A percentile compares a stretch with the other conserved stretches of the same genome.
phyloP scores from a whole-genome alignment of 2,797 vertebrate genomes.

The Fringilla coelebs region DNA sequence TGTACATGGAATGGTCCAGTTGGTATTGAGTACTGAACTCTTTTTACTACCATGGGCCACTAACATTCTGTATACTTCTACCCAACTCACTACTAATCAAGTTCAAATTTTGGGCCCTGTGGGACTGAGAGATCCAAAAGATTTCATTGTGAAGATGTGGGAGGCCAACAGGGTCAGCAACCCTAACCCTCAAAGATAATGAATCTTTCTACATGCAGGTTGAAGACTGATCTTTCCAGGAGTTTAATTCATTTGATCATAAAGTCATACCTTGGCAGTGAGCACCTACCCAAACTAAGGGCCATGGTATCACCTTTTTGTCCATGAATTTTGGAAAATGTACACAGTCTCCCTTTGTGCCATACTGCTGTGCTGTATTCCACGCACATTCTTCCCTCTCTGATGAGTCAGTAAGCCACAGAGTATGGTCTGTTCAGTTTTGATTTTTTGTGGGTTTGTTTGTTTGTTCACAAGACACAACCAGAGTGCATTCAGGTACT shows the following conservation, averaged over 20 bases:
- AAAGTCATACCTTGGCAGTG: neutral
- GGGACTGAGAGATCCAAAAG: neutral
- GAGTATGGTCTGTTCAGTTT: neutral
- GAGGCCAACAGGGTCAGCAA: neutral
- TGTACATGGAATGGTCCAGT: accelerated
- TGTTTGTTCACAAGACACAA: neutral
- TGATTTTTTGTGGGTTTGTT: neutral
- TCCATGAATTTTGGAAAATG: neutral
- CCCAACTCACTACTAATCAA: neutral
- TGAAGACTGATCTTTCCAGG: neutral
- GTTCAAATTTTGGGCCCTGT: neutral
- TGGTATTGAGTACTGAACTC: neutral
- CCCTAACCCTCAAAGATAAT: neutral
- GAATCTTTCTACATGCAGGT: neutral
- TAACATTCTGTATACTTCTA: neutral
- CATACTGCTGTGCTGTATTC: neutral
- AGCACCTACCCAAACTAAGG: neutral
- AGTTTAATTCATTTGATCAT: neutral
- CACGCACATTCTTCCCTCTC: neutral
- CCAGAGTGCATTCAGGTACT: neutral
- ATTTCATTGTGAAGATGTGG: neutral
- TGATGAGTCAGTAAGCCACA: neutral
- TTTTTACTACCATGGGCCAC: neutral
- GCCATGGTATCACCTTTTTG: neutral
- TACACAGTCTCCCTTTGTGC: neutral